phyloP scores from a whole-genome alignment of 1,140 invertebrate genomes.

The Bactericera cockerelli region DNA sequence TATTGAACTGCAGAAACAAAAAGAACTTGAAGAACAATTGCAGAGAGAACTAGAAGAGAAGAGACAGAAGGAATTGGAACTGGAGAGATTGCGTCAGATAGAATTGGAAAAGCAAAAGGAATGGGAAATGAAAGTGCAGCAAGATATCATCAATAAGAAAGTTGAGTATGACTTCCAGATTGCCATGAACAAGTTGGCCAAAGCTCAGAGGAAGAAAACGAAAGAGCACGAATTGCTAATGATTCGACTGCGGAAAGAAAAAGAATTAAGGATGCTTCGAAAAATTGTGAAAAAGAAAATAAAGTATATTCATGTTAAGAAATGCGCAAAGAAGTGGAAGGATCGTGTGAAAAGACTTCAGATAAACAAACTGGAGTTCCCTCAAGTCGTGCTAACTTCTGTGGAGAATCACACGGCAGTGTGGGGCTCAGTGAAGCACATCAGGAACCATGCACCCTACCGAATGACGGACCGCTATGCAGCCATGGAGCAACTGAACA shows the following conservation, averaged over 20 bases:
- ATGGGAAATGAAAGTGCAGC: background rate
- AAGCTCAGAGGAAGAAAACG: background rate
- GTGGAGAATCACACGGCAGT: background rate
- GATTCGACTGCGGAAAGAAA: background rate
- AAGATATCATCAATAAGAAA: background rate
- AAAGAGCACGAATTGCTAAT: background rate
- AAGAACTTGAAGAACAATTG: background rate
- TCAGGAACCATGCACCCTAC: background rate
- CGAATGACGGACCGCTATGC: background rate
- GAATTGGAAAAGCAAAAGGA: background rate
- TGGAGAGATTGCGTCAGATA: background rate
- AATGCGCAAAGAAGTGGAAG: background rate
- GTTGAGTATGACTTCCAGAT: background rate
- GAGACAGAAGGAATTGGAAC: background rate
- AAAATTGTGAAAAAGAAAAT: constrained; percentile 5
- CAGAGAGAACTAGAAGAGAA: background rate
- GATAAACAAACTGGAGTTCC: background rate
- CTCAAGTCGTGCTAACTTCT: background rate
- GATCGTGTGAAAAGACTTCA: background rate
- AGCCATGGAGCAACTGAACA: background rate
- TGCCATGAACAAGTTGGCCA: background rate
- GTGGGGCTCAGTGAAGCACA: background rate
- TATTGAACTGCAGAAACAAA: background rate
- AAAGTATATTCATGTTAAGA: background rate
- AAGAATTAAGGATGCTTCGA: background rate